Percentiles rank a stretch among this genome's conserved stretches.
phyloP scores from a whole-genome alignment of 2,797 vertebrate genomes.

The Loriculus beryllinus region DNA sequence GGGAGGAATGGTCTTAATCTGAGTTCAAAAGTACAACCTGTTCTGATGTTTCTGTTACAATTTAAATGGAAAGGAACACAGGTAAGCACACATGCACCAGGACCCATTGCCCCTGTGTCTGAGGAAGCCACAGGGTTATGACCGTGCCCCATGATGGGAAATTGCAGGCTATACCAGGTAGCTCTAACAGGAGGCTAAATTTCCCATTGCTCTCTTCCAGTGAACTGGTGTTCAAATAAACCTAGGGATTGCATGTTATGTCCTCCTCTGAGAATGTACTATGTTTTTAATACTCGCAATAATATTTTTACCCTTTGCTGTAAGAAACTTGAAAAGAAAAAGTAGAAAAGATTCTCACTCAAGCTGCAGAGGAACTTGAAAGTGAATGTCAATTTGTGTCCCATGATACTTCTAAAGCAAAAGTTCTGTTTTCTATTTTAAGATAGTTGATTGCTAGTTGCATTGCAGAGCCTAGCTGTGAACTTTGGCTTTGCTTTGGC shows the following conservation, averaged over 20 bases:
- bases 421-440: slow-evolving; percentile 51
- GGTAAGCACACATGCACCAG: neutral
- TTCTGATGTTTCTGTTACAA: neutral
- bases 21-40: neutral
- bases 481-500: slow-evolving; percentile 56
- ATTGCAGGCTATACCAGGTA: neutral
- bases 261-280: slow-evolving; percentile 25
- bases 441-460: slow-evolving; percentile 33
- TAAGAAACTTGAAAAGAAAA: slow-evolving; percentile 14
- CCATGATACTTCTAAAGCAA: slow-evolving; percentile 24
- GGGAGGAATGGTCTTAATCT: neutral
- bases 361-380: slow-evolving; percentile 13
- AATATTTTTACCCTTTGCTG: slow-evolving; percentile 43
- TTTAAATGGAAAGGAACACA: neutral
- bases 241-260: neutral
- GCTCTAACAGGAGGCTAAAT: neutral
- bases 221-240: neutral
- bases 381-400: slow-evolving; percentile 33
- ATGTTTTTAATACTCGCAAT: slow-evolving; percentile 35
- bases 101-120: fast-evolving
- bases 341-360: neutral
- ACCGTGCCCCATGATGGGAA: neutral
- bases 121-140: neutral
- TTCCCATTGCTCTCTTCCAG: neutral
- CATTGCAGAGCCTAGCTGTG: slow-evolving; percentile 29